Evolutionary conservation across 2,888 invertebrate species (phyloP).

Genomic region (Heteropelma amictum): DNA sequence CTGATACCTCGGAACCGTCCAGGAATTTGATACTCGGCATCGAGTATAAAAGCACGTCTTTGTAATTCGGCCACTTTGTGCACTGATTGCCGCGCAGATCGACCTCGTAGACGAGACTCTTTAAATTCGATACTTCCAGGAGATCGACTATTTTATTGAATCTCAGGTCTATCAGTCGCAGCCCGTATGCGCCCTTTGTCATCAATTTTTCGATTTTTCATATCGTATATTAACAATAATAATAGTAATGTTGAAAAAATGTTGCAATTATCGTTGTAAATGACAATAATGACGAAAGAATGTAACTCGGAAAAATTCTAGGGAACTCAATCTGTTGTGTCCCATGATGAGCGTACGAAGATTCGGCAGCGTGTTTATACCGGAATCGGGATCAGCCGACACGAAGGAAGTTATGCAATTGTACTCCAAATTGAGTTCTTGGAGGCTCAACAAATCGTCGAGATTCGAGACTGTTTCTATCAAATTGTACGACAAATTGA

Average conservation of each 20-base stretch:
- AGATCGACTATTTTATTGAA: constrained; percentile 73
- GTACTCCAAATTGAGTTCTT: constrained; percentile 80
- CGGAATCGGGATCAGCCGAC: constrained; percentile 74
- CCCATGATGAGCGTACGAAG: constrained; percentile 80
- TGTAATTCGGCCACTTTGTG: constrained; percentile 72
- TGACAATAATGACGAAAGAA: background rate
- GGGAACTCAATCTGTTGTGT: constrained; percentile 79
- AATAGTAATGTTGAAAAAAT: background rate
- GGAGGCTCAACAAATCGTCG: constrained; percentile 79
- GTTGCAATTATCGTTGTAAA: too few relatives aligned
- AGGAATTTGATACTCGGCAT: constrained; percentile 72
- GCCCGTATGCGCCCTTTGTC: constrained; percentile 64
- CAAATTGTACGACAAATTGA: constrained; percentile 82
- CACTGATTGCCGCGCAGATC: constrained; percentile 74
- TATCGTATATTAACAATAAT: background rate
- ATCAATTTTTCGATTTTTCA: background rate
- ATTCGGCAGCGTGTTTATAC: constrained; percentile 80
- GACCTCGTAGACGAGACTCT: constrained; percentile 70
- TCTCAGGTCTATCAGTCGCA: constrained; percentile 73
- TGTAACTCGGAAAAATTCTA: constrained; percentile 77
- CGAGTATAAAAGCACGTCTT: constrained; percentile 71
- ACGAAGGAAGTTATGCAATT: constrained; percentile 79
- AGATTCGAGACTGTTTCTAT: constrained; percentile 81
- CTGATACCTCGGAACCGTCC: constrained; percentile 72
- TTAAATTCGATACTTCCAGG: constrained; percentile 74